Percentiles rank a stretch among this genome's conserved stretches.
Evolutionary conservation across 2,797 vertebrate genomes (phyloP).

Genomic region (Lutjanus argentimaculatus): DNA sequence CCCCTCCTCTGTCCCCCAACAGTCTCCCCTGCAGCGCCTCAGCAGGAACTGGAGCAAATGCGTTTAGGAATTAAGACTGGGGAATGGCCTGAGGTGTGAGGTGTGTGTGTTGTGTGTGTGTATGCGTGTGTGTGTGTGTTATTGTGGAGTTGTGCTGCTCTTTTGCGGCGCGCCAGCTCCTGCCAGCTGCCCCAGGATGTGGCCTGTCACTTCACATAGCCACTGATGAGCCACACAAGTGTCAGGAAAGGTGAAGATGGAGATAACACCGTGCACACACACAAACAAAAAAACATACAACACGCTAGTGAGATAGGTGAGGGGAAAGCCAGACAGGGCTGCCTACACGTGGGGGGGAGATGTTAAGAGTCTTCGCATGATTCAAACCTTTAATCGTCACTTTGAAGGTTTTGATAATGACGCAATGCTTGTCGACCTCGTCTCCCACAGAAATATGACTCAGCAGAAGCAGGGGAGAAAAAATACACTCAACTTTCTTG

Average conservation of each 20-base stretch:
- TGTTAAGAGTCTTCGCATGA: background rate
- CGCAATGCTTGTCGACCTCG: background rate
- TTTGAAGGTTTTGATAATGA: constrained; percentile 19
- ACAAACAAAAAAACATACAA: constrained; percentile 23
- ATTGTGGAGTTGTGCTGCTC: constrained; percentile 90
- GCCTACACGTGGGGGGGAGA: constrained; percentile 12
- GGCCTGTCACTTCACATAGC: constrained; percentile 98
- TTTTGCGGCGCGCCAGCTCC: constrained; percentile 92
- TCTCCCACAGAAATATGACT: constrained; percentile 26
- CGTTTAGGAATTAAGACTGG: constrained; percentile 95
- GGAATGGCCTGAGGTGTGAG: constrained; percentile 72
- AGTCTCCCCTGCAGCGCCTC: constrained; percentile 90
- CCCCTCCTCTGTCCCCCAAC: constrained; percentile 80
- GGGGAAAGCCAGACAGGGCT: background rate
- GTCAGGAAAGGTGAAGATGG: constrained; percentile 96
- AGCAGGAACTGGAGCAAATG: constrained; percentile 98
- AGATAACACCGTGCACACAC: constrained; percentile 74
- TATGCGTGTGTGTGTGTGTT: constrained; percentile 75
- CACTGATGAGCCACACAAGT: constrained; percentile 95
- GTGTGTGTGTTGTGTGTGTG: constrained; percentile 81
- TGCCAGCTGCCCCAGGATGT: constrained; percentile 94
- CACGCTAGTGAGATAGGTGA: constrained; percentile 24
- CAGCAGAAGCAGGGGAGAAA: background rate
- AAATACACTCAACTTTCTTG: constrained; percentile 15
- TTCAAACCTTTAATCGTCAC: background rate